Conservation (phyloP, 2,797 vertebrate genomes). For the Halcyon chelicuti region DNA sequence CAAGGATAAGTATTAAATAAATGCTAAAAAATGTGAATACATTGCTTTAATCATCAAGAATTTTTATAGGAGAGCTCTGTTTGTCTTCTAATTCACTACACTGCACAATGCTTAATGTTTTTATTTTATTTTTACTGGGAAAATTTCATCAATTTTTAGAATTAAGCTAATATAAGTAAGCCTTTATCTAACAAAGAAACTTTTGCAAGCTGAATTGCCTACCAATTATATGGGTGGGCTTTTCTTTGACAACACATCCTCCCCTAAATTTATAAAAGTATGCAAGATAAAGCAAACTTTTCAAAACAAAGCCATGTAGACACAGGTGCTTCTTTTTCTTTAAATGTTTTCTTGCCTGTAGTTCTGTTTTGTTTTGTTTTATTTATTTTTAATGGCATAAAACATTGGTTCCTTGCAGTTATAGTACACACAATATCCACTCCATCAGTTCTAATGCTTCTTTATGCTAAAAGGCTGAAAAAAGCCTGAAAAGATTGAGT, state of each 20-base stretch:
- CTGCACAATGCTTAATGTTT: neutral
- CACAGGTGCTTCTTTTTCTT: neutral
- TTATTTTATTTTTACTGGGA: neutral
- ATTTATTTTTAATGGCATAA: neutral
- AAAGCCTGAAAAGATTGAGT: neutral
- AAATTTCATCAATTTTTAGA: neutral
- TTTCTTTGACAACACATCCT: neutral
- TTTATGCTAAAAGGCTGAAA: neutral
- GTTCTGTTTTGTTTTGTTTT: neutral
- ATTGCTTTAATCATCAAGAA: neutral
- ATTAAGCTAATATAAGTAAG: neutral
- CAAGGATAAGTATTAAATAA: neutral
- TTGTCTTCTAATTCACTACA: neutral
- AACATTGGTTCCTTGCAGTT: neutral
- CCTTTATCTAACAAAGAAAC: neutral
- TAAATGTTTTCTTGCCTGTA: neutral
- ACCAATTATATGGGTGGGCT: neutral
- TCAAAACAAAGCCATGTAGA: neutral
- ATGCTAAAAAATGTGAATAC: neutral
- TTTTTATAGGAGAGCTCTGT: neutral
- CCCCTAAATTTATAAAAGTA: neutral
- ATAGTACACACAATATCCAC: neutral
- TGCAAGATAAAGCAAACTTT: neutral
- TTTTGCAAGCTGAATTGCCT: neutral
- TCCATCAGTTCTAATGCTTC: neutral